Evolutionary conservation across 1,140 invertebrate species (phyloP).

Genomic region (Ceratitis capitata): DNA sequence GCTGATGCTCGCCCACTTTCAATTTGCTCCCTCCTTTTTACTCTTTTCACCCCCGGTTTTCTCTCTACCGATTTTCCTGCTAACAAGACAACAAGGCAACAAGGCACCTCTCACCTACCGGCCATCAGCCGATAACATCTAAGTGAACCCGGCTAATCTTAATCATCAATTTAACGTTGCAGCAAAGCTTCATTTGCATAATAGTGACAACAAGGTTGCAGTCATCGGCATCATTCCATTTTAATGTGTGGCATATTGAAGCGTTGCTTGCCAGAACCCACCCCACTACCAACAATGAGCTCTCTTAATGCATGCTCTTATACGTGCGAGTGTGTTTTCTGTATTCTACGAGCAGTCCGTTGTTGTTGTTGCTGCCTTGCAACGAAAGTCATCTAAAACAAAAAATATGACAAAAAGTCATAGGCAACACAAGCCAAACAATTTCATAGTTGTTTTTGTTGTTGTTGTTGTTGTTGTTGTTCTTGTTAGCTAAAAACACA

Average conservation of each 20-base stretch:
- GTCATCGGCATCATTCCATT: slow-evolving; percentile 3
- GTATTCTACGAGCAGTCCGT: too few species aligned
- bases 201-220: slow-evolving; percentile 22
- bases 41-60: too few species aligned
- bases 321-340: too few species aligned
- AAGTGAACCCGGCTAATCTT: slow-evolving; percentile 28
- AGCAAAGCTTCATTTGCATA: slow-evolving; percentile 35
- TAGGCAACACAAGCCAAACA: neutral
- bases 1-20: neutral
- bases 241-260: neutral
- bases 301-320: too few species aligned
- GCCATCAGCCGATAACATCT: neutral
- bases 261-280: neutral
- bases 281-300: too few species aligned
- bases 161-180: slow-evolving; percentile 29
- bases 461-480: neutral
- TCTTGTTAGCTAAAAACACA: too few species aligned
- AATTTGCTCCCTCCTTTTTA: neutral
- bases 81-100: neutral
- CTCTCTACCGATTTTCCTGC: neutral
- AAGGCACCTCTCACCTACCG: neutral
- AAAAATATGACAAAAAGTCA: neutral
- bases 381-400: neutral
- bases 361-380: too few species aligned
- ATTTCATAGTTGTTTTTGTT: neutral